A percentile compares a stretch with the other conserved stretches of the same genome.
These are phyloP conservation scores for Alcedo atthis DNA, from an alignment of 2,797 vertebrate genomes.

Conservation along the genomic window DNA sequence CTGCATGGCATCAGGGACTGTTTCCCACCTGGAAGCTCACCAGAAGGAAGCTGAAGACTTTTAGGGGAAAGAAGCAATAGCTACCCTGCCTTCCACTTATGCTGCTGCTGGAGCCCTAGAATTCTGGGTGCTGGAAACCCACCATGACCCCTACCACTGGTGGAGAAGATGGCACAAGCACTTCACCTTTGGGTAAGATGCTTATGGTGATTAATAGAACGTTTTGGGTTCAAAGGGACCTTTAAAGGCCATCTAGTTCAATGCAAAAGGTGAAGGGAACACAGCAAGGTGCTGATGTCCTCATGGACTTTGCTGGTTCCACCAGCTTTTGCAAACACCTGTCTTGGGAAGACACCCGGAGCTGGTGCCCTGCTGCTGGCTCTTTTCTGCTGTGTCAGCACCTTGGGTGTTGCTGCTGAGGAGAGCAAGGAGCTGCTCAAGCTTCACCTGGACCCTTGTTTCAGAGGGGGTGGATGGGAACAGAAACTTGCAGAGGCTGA, in stretches of 20 bases:
- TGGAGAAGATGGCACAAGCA: rapidly evolving
- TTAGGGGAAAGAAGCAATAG: neutral
- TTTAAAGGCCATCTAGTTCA: neutral
- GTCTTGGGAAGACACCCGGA: rapidly evolving
- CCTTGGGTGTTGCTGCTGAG: rapidly evolving
- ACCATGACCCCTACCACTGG: rapidly evolving
- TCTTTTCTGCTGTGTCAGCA: neutral
- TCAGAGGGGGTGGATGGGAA: neutral
- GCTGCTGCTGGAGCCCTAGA: neutral
- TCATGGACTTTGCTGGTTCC: neutral
- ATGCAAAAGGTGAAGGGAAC: neutral
- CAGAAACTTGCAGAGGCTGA: neutral
- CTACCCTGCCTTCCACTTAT: neutral
- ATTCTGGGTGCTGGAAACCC: neutral
- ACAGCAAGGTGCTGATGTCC: neutral
- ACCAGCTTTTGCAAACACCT: neutral
- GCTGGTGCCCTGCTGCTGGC: neutral
- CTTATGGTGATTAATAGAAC: neutral
- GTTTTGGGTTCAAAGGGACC: neutral
- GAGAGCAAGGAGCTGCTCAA: rapidly evolving
- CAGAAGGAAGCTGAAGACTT: neutral
- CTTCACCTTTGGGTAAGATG: neutral
- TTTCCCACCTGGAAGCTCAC: neutral
- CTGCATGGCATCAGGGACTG: rapidly evolving
- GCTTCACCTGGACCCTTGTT: neutral